phyloP scores from a whole-genome alignment of 2,113 vertebrate genomes.

The Nothoprocta pentlandii region DNA sequence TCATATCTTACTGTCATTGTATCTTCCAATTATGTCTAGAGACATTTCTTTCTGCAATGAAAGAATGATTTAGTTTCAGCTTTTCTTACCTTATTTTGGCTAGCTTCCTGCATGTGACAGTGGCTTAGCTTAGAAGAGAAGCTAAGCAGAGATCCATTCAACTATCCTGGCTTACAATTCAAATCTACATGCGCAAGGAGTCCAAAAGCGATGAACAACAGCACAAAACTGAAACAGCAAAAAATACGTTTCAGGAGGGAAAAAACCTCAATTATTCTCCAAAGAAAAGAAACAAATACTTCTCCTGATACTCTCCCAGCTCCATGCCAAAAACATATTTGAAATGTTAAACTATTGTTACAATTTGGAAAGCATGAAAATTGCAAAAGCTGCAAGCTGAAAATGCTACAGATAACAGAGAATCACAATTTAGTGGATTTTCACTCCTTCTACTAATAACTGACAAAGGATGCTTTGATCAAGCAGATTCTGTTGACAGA shows the following conservation, averaged over 20 bases:
- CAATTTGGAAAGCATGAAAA: constrained; percentile 77
- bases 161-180: background rate
- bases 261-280: background rate
- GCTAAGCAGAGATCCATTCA: background rate
- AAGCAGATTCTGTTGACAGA: constrained; percentile 76
- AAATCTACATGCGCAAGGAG: background rate
- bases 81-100: background rate
- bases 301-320: background rate
- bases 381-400: constrained; percentile 72
- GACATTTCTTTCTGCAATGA: background rate
- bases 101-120: background rate
- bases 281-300: constrained; percentile 39
- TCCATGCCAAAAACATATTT: constrained; percentile 46
- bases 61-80: constrained; percentile 21
- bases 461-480: constrained; percentile 79
- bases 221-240: background rate
- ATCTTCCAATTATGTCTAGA: background rate
- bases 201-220: constrained; percentile 9
- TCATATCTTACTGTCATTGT: background rate
- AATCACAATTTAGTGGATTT: constrained; percentile 73
- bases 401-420: constrained; percentile 70
- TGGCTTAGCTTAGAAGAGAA: background rate
- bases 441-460: constrained; percentile 75
- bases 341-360: constrained; percentile 72
- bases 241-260: background rate